These are phyloP conservation scores for Rhynchotus rufescens DNA, from an alignment of 2,797 vertebrate species.

Conservation along the genomic window DNA sequence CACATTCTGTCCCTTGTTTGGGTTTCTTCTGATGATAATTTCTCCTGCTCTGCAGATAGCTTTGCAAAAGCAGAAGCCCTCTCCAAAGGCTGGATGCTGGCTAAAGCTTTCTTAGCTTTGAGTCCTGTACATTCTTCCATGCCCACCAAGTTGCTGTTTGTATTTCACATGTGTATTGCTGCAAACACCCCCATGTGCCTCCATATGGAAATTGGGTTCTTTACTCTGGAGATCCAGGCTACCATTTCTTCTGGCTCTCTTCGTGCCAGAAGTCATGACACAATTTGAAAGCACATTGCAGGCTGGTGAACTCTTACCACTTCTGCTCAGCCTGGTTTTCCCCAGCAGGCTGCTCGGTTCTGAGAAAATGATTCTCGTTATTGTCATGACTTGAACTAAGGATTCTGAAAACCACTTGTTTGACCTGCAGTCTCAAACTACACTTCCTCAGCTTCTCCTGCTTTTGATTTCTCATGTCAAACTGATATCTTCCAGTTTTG, in stretches of 20 bases:
- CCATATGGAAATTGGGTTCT: background rate
- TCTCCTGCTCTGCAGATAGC: background rate
- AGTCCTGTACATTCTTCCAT: background rate
- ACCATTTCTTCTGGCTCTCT: background rate
- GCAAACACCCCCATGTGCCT: background rate
- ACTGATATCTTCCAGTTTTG: background rate
- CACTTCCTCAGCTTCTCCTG: background rate
- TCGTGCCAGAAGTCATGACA: background rate
- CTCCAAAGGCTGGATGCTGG: background rate
- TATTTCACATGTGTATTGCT: background rate
- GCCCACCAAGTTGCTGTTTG: background rate
- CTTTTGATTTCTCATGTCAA: background rate
- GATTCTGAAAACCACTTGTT: background rate
- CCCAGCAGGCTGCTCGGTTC: background rate
- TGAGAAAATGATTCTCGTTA: background rate
- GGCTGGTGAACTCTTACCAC: background rate
- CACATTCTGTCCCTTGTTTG: conserved; percentile 13
- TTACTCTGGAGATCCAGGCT: background rate
- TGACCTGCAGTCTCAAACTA: background rate
- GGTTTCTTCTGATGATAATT: background rate
- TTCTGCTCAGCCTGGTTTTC: background rate
- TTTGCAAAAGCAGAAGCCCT: background rate
- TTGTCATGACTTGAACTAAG: background rate
- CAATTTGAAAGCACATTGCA: background rate
- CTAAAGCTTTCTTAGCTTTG: background rate